Base-by-base conservation (phyloP, 2,888 invertebrate genomes). In the Chrysolina americana region DNA sequence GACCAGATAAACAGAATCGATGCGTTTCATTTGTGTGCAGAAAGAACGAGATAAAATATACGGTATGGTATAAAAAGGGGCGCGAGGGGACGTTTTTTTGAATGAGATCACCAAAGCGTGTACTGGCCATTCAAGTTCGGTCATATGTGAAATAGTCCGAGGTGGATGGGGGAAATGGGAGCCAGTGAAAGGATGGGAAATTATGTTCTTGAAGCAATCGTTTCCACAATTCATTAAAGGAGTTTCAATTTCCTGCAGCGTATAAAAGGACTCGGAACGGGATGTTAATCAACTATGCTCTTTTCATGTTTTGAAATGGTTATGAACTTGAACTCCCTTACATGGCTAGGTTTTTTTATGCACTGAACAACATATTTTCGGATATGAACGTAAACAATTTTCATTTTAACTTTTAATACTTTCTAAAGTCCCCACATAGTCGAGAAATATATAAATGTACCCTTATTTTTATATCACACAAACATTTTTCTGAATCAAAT, bases 81-180 rank as follows among this genome's bases (percentile, higher is more conserved):
- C 85, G 83, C 83, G 85, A 84, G 83, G 81, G 83, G 83, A 81
- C 80, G 80, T 78, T 82, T 80, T n/a, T 86, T 85, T 90, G 89
- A 91, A 91, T 91, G 89, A 89, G 89, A 89, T 89, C 91, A 91
- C 89, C 90, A 90, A 90, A 91, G 91, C 91, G 91, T 91, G 90
- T 89, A 89, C 89, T 88, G 89, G 53, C 91, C 90, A 91, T 91
- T 91, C 90, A 90, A 89, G 90, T 89, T 88, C 91, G 90, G 90
- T 91, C 91, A 91, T 89, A 90, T 90, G 91, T 91, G 91, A 91
- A 91, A 91, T 91, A 89, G 90, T 88, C 89, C 88, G 79, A 82
- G 77, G 78, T 73, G 71, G 19, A 64, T 76, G 64, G 74, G 76
- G 76, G 78, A 56, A 64, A 78, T n/a, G 59, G 66, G 70, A 53